A percentile compares a stretch with the other conserved stretches of the same genome.
These are phyloP conservation scores for Battus philenor DNA, from an alignment of 1,140 invertebrate species.

Conservation along the genomic window DNA sequence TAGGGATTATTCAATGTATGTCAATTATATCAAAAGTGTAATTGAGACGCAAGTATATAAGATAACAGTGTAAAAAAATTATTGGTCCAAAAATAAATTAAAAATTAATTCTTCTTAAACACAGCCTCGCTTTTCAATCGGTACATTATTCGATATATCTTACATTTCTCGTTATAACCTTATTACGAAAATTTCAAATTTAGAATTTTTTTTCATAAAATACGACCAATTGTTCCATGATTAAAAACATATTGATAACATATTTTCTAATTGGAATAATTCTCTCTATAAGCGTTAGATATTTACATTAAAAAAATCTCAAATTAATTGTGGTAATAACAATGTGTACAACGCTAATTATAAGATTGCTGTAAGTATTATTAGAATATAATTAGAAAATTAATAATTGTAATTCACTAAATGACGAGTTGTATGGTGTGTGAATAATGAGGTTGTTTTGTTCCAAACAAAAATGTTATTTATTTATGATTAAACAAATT, in stretches of 20 bases:
- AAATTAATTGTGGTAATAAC: conserved; percentile 72
- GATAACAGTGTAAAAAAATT: background rate
- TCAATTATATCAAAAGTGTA: conserved; percentile 31
- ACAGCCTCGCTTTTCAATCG: background rate
- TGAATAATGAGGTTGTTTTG: conserved; percentile 75
- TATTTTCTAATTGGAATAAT: conserved; percentile 65
- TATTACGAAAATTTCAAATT: too few species aligned
- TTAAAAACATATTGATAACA: conserved; percentile 36
- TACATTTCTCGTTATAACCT: background rate
- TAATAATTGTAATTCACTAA: conserved; percentile 71
- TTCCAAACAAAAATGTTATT: conserved; percentile 75
- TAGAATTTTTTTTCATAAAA: conserved; percentile 19
- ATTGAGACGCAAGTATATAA: conserved; percentile 1
- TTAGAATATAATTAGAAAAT: conserved; percentile 71
- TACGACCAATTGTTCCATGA: conserved; percentile 51
- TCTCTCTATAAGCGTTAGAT: conserved; percentile 71
- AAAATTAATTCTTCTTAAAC: conserved; percentile 7
- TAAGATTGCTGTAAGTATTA: conserved; percentile 75
- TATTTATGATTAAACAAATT: conserved; percentile 75
- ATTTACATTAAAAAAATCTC: conserved; percentile 70
- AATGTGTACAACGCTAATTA: conserved; percentile 69
- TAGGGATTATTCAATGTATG: conserved; percentile 21
- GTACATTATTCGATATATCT: background rate
- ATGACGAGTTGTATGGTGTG: conserved; percentile 69
- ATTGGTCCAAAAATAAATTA: conserved; percentile 4